Conservation (phyloP, 2,888 invertebrate species). For the Arctia plantaginis region DNA sequence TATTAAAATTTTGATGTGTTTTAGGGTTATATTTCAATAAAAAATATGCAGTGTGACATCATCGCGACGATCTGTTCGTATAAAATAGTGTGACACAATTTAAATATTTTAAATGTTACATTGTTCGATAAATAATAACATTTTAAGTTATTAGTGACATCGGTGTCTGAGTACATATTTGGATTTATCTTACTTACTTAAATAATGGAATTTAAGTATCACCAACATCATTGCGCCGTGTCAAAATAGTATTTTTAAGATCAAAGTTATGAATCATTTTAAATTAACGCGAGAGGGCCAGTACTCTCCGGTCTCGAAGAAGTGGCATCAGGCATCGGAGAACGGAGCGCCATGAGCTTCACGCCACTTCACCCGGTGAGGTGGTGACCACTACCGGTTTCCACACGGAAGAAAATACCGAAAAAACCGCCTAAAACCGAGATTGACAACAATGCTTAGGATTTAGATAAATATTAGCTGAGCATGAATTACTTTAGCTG, state of each 20-base stretch:
- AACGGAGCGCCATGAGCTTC: no score
- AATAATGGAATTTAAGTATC: neutral
- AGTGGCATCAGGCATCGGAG: no score
- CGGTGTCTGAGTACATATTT: neutral
- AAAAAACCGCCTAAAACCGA: neutral
- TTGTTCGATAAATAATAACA: neutral
- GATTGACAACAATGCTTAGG: neutral
- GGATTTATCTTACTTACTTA: neutral
- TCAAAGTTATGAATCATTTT: neutral
- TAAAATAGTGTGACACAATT: neutral
- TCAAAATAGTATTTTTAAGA: neutral
- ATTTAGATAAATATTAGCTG: neutral
- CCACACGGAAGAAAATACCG: no score
- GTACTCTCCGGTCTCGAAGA: no score
- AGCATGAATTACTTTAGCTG: neutral
- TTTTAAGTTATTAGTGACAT: neutral
- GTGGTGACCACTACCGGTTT: no score
- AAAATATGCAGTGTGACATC: constrained; percentile 9
- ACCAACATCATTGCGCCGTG: neutral
- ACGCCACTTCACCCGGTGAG: no score
- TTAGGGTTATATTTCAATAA: constrained; percentile 39
- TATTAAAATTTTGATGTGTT: constrained; percentile 48
- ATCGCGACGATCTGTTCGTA: neutral
- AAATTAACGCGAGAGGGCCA: no score
- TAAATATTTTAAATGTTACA: neutral